These are phyloP conservation scores for Chaetodon trifasciatus DNA, from an alignment of 2,797 vertebrate genomes.

Conservation along the genomic window DNA sequence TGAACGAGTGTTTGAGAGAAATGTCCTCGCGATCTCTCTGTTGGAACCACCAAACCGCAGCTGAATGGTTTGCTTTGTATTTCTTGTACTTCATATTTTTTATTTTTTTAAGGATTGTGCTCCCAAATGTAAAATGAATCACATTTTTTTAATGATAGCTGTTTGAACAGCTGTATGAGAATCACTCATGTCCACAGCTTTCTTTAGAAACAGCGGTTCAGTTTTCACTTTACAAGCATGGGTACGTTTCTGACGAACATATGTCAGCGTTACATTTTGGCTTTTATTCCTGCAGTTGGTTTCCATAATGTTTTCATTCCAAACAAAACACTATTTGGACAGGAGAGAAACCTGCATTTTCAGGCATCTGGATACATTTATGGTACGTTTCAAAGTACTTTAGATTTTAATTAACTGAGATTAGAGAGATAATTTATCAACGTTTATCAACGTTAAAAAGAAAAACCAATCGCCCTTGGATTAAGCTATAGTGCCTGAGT, in stretches of 20 bases:
- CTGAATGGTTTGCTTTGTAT: conserved; percentile 4
- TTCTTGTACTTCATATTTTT: background rate
- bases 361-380: conserved; percentile 8
- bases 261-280: background rate
- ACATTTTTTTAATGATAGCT: background rate
- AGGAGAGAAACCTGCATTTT: background rate
- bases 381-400: background rate
- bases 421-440: no score
- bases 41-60: conserved; percentile 15
- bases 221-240: conserved; percentile 9
- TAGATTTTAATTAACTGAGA: background rate
- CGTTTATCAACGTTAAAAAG: background rate
- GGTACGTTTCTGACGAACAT: background rate
- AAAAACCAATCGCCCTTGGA: conserved; percentile 5
- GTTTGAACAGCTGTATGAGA: background rate
- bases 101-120: conserved; percentile 9
- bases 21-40: conserved; percentile 15
- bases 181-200: background rate
- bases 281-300: background rate
- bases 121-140: conserved; percentile 12
- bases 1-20: conserved; percentile 24
- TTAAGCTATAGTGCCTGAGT: background rate
- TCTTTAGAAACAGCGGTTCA: background rate
- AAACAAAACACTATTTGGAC: background rate
- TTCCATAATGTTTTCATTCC: conserved; percentile 14